phyloP scores from a whole-genome alignment of 1,140 invertebrate genomes.

The Polyergus mexicanus region DNA sequence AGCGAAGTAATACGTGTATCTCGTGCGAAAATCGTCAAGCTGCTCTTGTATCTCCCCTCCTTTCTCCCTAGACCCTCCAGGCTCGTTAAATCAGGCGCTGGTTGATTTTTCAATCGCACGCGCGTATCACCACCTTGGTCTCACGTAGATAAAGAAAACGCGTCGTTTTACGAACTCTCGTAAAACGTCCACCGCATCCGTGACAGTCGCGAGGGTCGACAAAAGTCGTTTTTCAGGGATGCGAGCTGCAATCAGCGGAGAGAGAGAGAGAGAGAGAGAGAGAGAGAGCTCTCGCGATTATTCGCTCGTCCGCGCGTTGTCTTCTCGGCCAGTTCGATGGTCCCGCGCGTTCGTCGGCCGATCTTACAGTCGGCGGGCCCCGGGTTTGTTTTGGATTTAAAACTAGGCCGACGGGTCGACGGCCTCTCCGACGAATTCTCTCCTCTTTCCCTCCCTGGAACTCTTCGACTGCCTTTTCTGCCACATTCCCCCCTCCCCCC shows the following conservation, averaged over 20 bases:
- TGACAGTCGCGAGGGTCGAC: conserved; percentile 22
- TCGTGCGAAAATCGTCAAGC: conserved; percentile 34
- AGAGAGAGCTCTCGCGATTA: neutral
- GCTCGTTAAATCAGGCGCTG: conserved; percentile 67
- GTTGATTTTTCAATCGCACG: conserved; percentile 71
- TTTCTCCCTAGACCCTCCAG: neutral
- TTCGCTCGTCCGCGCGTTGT: neutral
- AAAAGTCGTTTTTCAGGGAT: neutral
- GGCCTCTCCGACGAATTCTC: conserved; percentile 69
- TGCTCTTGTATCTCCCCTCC: neutral
- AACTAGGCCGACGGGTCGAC: conserved; percentile 83
- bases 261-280: neutral
- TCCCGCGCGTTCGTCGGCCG: conserved; percentile 28
- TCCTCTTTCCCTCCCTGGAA: conserved; percentile 52
- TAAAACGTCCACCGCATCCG: conserved; percentile 67
- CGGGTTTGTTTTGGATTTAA: conserved; percentile 83
- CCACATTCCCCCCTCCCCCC: neutral
- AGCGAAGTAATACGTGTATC: conserved; percentile 13
- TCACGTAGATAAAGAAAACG: conserved; percentile 78
- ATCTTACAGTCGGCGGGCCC: conserved; percentile 26
- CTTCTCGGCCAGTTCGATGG: conserved; percentile 9
- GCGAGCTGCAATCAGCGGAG: neutral
- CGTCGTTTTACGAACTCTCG: conserved; percentile 78
- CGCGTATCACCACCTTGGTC: conserved; percentile 64
- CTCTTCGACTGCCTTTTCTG: conserved; percentile 46